Percentiles rank a stretch among this genome's conserved stretches.
Evolutionary conservation across 2,797 vertebrate species (phyloP).

Genomic region (Dermochelys coriacea): DNA sequence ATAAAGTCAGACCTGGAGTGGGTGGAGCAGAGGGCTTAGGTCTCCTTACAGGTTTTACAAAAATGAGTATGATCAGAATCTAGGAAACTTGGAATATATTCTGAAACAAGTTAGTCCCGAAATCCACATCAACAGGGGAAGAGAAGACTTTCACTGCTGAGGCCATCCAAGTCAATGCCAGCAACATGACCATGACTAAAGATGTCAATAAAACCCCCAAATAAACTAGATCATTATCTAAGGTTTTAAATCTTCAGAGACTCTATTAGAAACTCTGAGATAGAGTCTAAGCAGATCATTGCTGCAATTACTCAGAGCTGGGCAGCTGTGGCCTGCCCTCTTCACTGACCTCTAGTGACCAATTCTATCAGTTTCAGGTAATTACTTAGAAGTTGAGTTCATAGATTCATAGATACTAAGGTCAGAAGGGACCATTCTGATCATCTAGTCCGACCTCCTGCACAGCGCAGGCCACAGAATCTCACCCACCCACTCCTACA

Average conservation of each 20-base stretch:
- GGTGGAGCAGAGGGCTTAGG: background rate
- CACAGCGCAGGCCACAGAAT: too few species aligned
- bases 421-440: too few species aligned
- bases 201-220: background rate
- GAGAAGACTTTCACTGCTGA: background rate
- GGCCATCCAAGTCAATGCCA: background rate
- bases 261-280: background rate
- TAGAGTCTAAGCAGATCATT: background rate
- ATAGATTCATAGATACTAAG: too few species aligned
- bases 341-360: background rate
- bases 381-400: conserved; percentile 59
- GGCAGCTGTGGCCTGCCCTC: background rate
- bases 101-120: background rate
- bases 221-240: background rate
- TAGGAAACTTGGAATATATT: background rate
- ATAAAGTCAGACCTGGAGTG: background rate
- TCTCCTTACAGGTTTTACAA: background rate
- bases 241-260: background rate
- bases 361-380: background rate
- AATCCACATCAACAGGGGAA: background rate
- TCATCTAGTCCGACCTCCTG: too few species aligned
- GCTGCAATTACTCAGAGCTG: background rate
- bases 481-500: too few species aligned
- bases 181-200: background rate
- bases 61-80: background rate